phyloP scores from a whole-genome alignment of 2,888 invertebrate species.

The Hylaea fasciaria region DNA sequence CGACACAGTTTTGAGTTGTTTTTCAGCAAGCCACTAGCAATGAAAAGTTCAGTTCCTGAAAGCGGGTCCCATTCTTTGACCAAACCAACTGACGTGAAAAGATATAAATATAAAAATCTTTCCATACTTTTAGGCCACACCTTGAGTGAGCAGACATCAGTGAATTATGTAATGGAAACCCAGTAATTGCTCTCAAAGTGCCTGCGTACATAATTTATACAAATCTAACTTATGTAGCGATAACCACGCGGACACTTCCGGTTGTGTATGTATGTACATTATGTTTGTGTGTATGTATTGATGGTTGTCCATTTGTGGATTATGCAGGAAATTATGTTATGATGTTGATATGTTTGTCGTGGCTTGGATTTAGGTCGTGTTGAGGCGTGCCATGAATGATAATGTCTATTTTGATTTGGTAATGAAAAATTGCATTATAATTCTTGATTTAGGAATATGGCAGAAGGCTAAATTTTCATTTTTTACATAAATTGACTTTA shows the following conservation, averaged over 20 bases:
- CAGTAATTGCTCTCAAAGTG: conserved; percentile 82
- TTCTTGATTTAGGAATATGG: no score
- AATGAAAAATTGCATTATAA: no score
- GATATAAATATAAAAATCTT: no score
- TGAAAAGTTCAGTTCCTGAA: no score
- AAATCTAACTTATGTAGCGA: conserved; percentile 69
- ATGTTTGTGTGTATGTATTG: conserved; percentile 37
- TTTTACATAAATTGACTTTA: no score
- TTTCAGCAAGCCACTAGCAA: no score
- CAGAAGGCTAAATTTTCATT: no score
- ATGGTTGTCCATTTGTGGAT: conserved; percentile 31
- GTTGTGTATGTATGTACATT: conserved; percentile 48
- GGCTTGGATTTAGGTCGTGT: conserved; percentile 7
- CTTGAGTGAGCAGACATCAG: conserved; percentile 71
- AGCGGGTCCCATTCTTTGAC: no score
- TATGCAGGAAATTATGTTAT: conserved; percentile 22
- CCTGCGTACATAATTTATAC: conserved; percentile 81
- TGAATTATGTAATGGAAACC: conserved; percentile 84
- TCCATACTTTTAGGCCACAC: conserved; percentile 57
- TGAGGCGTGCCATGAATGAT: background rate
- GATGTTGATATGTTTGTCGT: conserved; percentile 7
- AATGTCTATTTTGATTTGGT: background rate
- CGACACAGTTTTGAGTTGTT: no score
- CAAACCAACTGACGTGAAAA: no score
- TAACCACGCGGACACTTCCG: conserved; percentile 48